Base-by-base conservation (phyloP, 2,888 invertebrate species). In the Euphydryas editha region DNA sequence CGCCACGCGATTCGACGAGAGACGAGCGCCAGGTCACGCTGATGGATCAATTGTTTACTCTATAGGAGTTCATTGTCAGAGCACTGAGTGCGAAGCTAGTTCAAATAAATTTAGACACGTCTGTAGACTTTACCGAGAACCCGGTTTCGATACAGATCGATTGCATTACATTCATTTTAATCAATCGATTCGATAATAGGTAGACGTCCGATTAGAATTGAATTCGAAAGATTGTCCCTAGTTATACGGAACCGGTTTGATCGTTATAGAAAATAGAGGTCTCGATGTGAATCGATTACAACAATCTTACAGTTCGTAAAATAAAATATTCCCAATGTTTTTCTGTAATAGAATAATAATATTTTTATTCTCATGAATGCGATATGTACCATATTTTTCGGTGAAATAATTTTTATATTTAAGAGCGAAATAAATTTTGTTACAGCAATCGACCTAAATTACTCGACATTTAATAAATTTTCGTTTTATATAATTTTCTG, bases 41-140 rank as follows among this genome's bases (percentile, higher is more conserved):
- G 88, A 91, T 74, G 83, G 91, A 91, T 86, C 81, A 78, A 81
- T 80, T 92, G 91, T 90, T 90, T 90, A 90, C 85, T 80, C 79
- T 78, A 83, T 81, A 82, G 82, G 88, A 88, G 91, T 91, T 92
- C 92, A 92, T 90, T 90, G 91, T 92, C 91, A 91, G 90, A 85
- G 78, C 72, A 81, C 79, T 81, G 85, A 87, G 86, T 86, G 87
- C 87, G 81, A 88, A 87, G 85, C 83, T 83, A 82, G 79, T 74
- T 81, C 78, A 82, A 87, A 86, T 85, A 87, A 85, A 89, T 87
- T 88, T 88, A 89, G 86, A 88, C 80, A 71, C 78, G 83, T 85
- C 86, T 81, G 81, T 78, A 81, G 77, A 79, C 79, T 77, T 76
- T 84, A 85, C 86, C 76, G 75, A 77, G 84, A 83, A 85, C 76